Evolutionary conservation across 2,113 vertebrate genomes (phyloP).

Genomic region (Sinocyclocheilus rhinocerous): DNA sequence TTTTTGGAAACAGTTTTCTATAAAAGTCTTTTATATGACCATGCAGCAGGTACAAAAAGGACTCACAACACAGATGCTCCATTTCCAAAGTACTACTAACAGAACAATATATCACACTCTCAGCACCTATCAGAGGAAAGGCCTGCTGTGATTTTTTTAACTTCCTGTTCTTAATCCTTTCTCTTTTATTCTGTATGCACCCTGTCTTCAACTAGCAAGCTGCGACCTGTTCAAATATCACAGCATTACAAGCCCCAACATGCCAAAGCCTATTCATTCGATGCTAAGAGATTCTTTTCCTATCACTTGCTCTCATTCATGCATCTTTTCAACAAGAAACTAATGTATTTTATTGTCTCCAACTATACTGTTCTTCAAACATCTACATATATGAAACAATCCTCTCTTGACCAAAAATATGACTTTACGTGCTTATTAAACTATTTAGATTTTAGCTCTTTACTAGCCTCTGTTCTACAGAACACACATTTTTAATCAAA

Average conservation of each 20-base stretch:
- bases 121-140: conserved; percentile 9
- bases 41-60: neutral
- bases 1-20: neutral
- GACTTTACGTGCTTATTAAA: neutral
- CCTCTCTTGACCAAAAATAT: neutral
- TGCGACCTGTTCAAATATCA: conserved; percentile 51
- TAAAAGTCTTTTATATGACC: neutral
- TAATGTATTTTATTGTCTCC: neutral
- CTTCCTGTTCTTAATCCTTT: conserved; percentile 14
- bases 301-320: conserved; percentile 15
- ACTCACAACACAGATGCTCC: neutral
- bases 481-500: neutral
- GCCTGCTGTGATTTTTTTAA: neutral
- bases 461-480: neutral
- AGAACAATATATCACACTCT: conserved; percentile 19
- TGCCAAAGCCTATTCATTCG: conserved; percentile 44
- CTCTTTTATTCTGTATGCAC: conserved; percentile 6
- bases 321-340: neutral
- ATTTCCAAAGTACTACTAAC: neutral
- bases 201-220: conserved; percentile 35
- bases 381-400: neutral
- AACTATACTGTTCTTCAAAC: neutral
- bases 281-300: conserved; percentile 33
- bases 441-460: neutral
- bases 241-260: conserved; percentile 50